phyloP scores from a whole-genome alignment of 2,797 vertebrate species.

The Myotis vivesi region DNA sequence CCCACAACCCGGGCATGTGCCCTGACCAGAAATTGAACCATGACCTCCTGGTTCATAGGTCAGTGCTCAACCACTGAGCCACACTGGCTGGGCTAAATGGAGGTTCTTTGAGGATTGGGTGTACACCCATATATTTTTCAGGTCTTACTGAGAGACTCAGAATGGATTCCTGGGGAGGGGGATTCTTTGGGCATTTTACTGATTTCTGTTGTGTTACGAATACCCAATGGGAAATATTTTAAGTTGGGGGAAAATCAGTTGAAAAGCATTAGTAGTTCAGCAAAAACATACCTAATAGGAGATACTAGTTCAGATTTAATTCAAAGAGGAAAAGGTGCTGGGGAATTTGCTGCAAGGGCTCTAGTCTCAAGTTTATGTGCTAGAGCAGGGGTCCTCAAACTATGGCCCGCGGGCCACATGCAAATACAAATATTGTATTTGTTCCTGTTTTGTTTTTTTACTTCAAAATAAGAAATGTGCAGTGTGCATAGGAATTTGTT shows the following conservation, averaged over 20 bases:
- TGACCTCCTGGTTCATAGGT: too few species aligned
- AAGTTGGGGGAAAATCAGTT: constrained; percentile 61
- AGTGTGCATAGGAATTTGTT: too few species aligned
- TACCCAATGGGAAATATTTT: constrained; percentile 76
- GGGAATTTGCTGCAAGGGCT: constrained; percentile 75
- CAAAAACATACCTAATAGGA: constrained; percentile 61
- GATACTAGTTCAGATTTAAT: constrained; percentile 74
- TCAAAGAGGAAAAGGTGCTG: constrained; percentile 76
- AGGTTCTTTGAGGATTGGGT: neutral
- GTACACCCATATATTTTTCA: neutral
- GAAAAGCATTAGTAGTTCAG: constrained; percentile 78
- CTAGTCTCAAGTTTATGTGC: constrained; percentile 67
- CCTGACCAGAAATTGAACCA: too few species aligned
- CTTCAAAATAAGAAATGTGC: too few species aligned
- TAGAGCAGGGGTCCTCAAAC: too few species aligned
- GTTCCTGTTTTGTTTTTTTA: too few species aligned
- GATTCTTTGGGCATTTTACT: constrained; percentile 61
- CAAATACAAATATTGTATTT: too few species aligned
- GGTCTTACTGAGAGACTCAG: constrained; percentile 8
- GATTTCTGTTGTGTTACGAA: constrained; percentile 73
- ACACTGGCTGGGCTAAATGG: neutral
- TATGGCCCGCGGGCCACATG: too few species aligned
- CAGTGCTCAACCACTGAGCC: too few species aligned
- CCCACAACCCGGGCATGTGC: too few species aligned
- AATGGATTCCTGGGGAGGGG: neutral